These are phyloP conservation scores for Scaeva pyrastri DNA, from an alignment of 2,888 invertebrate genomes.

Conservation along the genomic window DNA sequence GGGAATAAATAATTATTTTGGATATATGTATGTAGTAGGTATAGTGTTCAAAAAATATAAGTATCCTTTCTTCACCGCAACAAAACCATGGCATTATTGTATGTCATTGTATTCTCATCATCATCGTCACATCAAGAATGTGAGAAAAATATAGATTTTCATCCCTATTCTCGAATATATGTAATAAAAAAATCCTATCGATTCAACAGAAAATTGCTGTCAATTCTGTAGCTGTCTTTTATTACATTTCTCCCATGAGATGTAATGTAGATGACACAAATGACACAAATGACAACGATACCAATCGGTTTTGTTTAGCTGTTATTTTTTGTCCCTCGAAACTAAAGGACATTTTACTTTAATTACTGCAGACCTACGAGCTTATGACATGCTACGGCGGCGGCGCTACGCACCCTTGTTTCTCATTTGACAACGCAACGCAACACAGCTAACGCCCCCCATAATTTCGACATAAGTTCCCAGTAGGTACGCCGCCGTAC, in stretches of 20 bases:
- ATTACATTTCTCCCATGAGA: conserved; percentile 60
- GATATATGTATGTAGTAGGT: neutral
- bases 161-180: neutral
- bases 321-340: neutral
- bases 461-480: neutral
- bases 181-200: conserved; percentile 24
- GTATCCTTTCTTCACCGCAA: conserved; percentile 11
- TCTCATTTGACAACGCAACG: neutral
- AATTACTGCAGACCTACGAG: conserved; percentile 46
- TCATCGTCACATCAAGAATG: neutral
- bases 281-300: conserved; percentile 52
- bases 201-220: conserved; percentile 63
- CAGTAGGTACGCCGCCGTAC: neutral
- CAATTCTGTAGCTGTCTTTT: conserved; percentile 59
- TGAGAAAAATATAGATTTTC: conserved; percentile 14
- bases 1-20: conserved; percentile 12
- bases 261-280: conserved; percentile 59
- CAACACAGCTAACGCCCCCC: neutral
- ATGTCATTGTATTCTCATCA: neutral
- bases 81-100: neutral
- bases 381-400: neutral
- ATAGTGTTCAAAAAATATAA: conserved; percentile 8
- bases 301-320: neutral
- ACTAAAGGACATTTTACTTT: conserved; percentile 40
- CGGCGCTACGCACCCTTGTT: neutral